Evolutionary conservation across 2,113 vertebrate genomes (phyloP).

Genomic region (Anhinga anhinga): DNA sequence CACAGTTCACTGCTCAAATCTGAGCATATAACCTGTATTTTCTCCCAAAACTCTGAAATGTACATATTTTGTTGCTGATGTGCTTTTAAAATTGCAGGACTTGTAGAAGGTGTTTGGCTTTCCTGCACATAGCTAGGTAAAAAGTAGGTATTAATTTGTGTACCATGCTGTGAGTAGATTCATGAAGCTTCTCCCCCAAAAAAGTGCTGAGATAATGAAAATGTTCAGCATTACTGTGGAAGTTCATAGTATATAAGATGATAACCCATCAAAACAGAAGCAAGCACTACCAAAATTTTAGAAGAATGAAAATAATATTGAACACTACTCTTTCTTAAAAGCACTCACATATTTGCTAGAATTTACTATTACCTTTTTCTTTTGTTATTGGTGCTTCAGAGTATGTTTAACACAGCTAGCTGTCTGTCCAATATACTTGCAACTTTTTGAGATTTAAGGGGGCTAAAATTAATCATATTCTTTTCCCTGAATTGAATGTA

Average conservation of each 20-base stretch:
- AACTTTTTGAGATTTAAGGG: neutral
- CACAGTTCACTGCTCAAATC: neutral
- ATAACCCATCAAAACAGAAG: neutral
- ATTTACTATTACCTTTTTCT: neutral
- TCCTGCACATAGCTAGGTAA: neutral
- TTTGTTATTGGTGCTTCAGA: conserved; percentile 18
- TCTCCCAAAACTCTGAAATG: neutral
- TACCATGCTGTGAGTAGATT: neutral
- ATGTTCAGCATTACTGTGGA: neutral
- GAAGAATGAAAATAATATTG: neutral
- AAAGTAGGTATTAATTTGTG: neutral
- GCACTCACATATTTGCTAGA: neutral
- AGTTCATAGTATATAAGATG: neutral
- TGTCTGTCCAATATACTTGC: neutral
- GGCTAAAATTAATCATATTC: neutral
- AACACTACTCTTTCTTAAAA: neutral
- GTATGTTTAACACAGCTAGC: neutral
- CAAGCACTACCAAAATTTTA: neutral
- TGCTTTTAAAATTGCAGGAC: neutral
- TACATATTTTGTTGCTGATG: neutral
- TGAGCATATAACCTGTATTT: neutral
- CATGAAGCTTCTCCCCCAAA: neutral
- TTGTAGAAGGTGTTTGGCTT: neutral
- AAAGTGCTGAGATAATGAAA: neutral
- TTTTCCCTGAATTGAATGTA: neutral